Conservation (phyloP, 2,888 invertebrate species). For the Thera obeliscata region DNA sequence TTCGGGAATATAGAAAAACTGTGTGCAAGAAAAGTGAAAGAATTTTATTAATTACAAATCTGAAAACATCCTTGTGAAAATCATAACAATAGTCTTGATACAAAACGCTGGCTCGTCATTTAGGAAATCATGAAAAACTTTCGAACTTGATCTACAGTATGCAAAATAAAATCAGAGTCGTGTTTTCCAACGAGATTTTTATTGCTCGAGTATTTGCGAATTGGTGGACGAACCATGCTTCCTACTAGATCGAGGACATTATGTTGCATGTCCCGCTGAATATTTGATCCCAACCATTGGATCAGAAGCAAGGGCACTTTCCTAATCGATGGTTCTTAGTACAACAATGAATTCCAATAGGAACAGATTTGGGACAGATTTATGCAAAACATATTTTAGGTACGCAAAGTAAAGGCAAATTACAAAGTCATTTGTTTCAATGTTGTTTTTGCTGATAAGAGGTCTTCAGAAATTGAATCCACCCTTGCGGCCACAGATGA, state of each 20-base stretch:
- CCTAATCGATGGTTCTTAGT: not conserved
- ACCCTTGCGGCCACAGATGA: conserved; percentile 48
- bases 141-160: too few relatives aligned
- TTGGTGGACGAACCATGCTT: too few relatives aligned
- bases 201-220: not conserved
- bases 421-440: conserved; percentile 48
- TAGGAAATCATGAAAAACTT: too few relatives aligned
- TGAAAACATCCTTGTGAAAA: too few relatives aligned
- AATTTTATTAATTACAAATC: too few relatives aligned
- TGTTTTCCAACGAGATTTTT: not conserved
- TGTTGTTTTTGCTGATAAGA: conserved; percentile 53
- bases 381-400: conserved; percentile 23
- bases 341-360: conserved; percentile 1
- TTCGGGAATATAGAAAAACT: too few relatives aligned
- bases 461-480: conserved; percentile 56
- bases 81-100: too few relatives aligned
- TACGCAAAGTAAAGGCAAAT: conserved; percentile 34
- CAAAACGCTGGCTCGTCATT: too few relatives aligned
- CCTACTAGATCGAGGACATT: too few relatives aligned
- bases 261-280: too few relatives aligned
- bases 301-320: not conserved
- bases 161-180: too few relatives aligned
- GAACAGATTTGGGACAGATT: conserved; percentile 9
- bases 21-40: too few relatives aligned
- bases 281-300: not conserved